Percentiles rank a stretch among this genome's conserved stretches.
Evolutionary conservation across 1,140 invertebrate genomes (phyloP).

Genomic region (Vollenhovia emeryi): DNA sequence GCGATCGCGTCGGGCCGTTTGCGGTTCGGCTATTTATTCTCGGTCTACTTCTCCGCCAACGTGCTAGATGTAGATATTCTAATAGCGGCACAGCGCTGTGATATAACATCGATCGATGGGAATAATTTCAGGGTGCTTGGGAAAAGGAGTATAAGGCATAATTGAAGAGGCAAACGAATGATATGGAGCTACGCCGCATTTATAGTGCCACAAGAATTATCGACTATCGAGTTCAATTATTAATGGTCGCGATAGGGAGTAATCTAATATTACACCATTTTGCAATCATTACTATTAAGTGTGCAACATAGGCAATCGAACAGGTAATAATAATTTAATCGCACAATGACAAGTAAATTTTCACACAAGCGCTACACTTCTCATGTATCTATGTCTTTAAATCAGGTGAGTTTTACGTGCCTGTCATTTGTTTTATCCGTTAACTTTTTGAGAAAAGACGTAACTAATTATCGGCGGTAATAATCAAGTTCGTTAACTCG

Average conservation of each 20-base stretch:
- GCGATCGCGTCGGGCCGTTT: background rate
- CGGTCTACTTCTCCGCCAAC: conserved; percentile 36
- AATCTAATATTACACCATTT: conserved; percentile 14
- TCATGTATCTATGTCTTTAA: background rate
- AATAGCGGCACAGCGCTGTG: conserved; percentile 23
- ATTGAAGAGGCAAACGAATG: conserved; percentile 46
- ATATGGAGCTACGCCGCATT: background rate
- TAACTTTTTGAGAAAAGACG: background rate
- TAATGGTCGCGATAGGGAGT: conserved; percentile 8
- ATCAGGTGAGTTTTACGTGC: background rate
- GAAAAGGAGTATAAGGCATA: conserved; percentile 33
- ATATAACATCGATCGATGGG: conserved; percentile 44
- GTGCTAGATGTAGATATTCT: conserved; percentile 50
- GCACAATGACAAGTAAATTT: background rate
- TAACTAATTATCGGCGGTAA: background rate
- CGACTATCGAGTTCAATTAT: conserved; percentile 33
- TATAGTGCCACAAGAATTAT: conserved; percentile 28
- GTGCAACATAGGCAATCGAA: background rate
- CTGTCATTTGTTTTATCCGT: background rate
- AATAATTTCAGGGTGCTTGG: conserved; percentile 16
- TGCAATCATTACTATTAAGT: conserved; percentile 9
- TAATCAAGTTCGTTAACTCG: background rate
- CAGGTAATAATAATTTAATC: background rate
- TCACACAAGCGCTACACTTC: background rate
- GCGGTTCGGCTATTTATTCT: conserved; percentile 38